Evolutionary conservation across 1,140 invertebrate species (phyloP).

Genomic region (Zaprionus ornatus): DNA sequence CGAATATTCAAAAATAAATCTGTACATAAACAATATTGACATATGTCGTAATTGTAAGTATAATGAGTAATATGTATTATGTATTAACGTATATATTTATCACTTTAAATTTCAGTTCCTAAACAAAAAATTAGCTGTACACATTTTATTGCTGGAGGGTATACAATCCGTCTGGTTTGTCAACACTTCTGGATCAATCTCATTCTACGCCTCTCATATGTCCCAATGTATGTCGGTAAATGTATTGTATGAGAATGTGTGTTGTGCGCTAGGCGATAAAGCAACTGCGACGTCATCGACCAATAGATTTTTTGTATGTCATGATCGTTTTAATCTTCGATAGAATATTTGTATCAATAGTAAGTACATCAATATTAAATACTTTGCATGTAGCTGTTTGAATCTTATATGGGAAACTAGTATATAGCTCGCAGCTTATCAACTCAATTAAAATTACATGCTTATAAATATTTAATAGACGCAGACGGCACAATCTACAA

Average conservation of each 20-base stretch:
- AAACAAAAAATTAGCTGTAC: background rate
- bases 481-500: background rate
- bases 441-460: constrained; percentile 30
- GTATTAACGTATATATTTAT: too few relatives aligned
- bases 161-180: background rate
- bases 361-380: constrained; percentile 7
- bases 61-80: too few relatives aligned
- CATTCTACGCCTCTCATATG: constrained; percentile 11
- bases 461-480: constrained; percentile 52
- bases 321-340: constrained; percentile 71
- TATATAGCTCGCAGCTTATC: constrained; percentile 26
- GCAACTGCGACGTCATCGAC: constrained; percentile 45
- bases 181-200: background rate
- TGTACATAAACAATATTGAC: background rate
- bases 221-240: background rate
- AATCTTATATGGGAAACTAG: background rate
- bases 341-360: constrained; percentile 34
- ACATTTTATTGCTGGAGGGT: constrained; percentile 4
- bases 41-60: background rate
- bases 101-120: background rate
- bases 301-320: constrained; percentile 70
- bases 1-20: background rate
- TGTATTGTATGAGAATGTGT: background rate
- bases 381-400: background rate
- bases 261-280: constrained; percentile 33